Base-by-base conservation (phyloP, 2,888 invertebrate genomes). In the Mythimna vitellina region DNA sequence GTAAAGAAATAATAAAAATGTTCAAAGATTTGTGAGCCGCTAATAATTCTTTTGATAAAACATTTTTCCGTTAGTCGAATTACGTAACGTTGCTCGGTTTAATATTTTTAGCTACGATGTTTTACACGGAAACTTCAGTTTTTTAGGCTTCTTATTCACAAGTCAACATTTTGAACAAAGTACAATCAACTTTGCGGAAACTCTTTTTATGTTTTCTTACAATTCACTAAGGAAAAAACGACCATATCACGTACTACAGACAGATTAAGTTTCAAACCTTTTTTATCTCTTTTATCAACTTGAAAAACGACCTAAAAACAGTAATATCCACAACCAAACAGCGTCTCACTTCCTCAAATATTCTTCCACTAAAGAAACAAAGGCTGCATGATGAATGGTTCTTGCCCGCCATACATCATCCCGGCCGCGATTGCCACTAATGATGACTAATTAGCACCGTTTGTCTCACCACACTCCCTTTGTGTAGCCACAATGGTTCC, bases 361-460 rank as follows among this genome's bases (percentile, higher is more conserved):
- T 75, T 85, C 68, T 66, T 76, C 60, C 22, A 61, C 63, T 73
- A 73, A 79, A 81, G 80, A 80, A 84, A 91, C 91, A 91, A 90
- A 90, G 88, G 84, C 84, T 72, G 46, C 70, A 84, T 92, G 92
- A 92, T 91, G 88, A 89, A 92, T 91, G 86, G 85, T 76, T 76
- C 77, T 80, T 64, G 83, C 76, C 84, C 86, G 84, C 84, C 84
- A 90, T 91, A 89, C 90, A 91, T 92, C 92, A 91, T 89, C 83
- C 82, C 61, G 78, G 84, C 81, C 81, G 76, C 83, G 84, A 86
- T 90, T 87, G 87, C 87, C 81, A 83, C 91, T 92, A 93, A 92
- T 93, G 92, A 92, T 92, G 92, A 93, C 92, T 93, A 93, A 93
- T 94, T 92, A 92, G 88, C 86, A 74, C 83, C 90, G 90, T 91